A percentile compares a stretch with the other conserved stretches of the same genome.
Evolutionary conservation across 1,140 invertebrate genomes (phyloP).

Genomic region (Acromyrmex heyeri): DNA sequence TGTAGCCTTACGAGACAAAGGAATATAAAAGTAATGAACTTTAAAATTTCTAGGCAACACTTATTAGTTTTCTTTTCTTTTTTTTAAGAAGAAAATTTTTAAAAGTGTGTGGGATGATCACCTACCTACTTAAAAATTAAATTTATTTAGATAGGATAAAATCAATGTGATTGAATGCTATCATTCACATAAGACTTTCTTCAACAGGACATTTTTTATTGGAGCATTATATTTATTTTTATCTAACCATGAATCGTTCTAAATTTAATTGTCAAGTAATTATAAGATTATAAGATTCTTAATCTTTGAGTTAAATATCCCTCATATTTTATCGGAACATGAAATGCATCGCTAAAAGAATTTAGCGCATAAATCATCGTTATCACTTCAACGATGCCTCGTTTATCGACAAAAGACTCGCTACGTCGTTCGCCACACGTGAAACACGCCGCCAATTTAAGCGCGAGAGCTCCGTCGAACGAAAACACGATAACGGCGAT

Average conservation of each 20-base stretch:
- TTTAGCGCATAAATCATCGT: conserved; percentile 44
- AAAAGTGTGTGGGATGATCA: no score
- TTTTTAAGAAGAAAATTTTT: no score
- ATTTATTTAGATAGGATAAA: background rate
- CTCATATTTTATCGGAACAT: no score
- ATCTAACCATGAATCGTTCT: no score
- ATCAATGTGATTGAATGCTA: background rate
- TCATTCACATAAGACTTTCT: background rate
- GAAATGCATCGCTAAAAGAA: background rate
- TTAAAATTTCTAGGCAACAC: no score
- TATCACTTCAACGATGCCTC: conserved; percentile 31
- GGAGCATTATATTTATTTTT: background rate
- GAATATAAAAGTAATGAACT: no score
- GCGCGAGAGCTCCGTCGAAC: conserved; percentile 48
- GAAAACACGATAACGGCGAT: conserved; percentile 58
- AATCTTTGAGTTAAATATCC: background rate
- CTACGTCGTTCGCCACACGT: conserved; percentile 1
- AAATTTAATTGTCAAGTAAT: background rate
- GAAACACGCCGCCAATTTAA: conserved; percentile 55
- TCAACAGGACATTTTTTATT: background rate
- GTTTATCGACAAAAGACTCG: conserved; percentile 47
- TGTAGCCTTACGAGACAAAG: no score
- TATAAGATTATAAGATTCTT: background rate
- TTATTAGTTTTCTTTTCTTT: no score
- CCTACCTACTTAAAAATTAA: background rate